Evolutionary conservation across 2,113 vertebrate species (phyloP), one percentile per base, ranked within the genome.

Genomic region (Variabilichromis moorii): DNA sequence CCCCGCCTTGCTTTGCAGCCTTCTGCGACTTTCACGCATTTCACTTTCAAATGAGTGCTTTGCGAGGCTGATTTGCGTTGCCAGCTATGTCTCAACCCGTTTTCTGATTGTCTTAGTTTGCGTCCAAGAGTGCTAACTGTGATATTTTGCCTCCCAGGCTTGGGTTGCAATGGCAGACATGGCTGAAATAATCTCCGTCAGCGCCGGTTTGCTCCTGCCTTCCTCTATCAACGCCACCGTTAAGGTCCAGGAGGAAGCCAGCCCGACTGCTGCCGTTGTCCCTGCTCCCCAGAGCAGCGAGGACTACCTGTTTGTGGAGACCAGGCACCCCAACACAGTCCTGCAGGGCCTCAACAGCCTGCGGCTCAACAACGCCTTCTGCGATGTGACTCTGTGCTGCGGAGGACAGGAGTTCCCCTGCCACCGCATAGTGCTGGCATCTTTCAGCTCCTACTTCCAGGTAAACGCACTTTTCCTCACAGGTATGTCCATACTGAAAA

Each of bases 371-470:
- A 96, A 97, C 42, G 96, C 97, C 87, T 97, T 97, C 94, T 97
- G 97, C 61, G 97, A 97, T 24, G 97, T 97, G 61, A 97, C 96
- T 5, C 95, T 97, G 91, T 97, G 97, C 89, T 97, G 97, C 10
- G 97, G 96, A 2, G 96, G 96, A 3, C 96, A 97, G 91, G 97
- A 97, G 93, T 97, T 97, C 84, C 96, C 97, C 40, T 97, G 97
- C 45, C 97, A 97, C 53, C 96, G 97, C 51, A 96, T 97, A 2
- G 96, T 97, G 4, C 91, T 97, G 80, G 97, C 97, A 42, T 97
- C 97, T 42, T 97, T 97, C 73, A 97, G 97, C 95, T 96, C 96
- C 8, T 97, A 97, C 91, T 97, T 97, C 80, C 96, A 97, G 96
- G 96, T 97, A 84, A 88, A 21, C 42, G 1, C 50, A 9, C 53